Conservation (phyloP, 2,113 vertebrate species). For the Gavialis gangeticus region DNA sequence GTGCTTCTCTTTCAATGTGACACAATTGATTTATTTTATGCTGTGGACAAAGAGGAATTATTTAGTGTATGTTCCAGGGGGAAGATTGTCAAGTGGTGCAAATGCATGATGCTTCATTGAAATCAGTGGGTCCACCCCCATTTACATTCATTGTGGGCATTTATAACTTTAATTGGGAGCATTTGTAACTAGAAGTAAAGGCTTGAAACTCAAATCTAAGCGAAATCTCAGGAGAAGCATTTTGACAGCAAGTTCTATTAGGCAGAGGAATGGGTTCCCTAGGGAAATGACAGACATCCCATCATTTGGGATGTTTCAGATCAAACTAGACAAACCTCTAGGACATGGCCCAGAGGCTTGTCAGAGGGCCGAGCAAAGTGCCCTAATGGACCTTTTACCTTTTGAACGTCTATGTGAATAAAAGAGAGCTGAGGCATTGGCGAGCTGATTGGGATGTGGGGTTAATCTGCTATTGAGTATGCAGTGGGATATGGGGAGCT, state of each 20-base stretch:
- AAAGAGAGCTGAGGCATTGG: neutral
- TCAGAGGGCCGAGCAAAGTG: neutral
- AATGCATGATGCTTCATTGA: neutral
- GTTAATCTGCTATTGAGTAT: neutral
- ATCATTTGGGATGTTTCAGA: neutral
- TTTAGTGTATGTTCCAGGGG: neutral
- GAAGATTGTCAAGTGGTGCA: neutral
- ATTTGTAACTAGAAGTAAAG: neutral
- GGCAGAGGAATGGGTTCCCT: neutral
- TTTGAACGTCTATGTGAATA: neutral
- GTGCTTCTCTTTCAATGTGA: neutral
- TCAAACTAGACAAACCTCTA: neutral
- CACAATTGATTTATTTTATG: fast-evolving
- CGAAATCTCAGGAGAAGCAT: neutral
- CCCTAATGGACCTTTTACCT: neutral
- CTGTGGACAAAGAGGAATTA: neutral
- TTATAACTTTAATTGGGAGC: neutral
- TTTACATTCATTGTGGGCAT: fast-evolving
- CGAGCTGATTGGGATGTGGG: neutral
- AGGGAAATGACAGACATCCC: neutral
- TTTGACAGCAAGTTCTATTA: neutral
- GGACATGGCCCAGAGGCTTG: neutral
- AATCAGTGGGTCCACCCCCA: neutral
- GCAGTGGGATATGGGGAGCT: neutral
- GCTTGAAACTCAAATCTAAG: neutral